A percentile compares a stretch with the other conserved stretches of the same genome.
Conservation (phyloP, 2,113 vertebrate genomes). For the Cairina moschata region DNA sequence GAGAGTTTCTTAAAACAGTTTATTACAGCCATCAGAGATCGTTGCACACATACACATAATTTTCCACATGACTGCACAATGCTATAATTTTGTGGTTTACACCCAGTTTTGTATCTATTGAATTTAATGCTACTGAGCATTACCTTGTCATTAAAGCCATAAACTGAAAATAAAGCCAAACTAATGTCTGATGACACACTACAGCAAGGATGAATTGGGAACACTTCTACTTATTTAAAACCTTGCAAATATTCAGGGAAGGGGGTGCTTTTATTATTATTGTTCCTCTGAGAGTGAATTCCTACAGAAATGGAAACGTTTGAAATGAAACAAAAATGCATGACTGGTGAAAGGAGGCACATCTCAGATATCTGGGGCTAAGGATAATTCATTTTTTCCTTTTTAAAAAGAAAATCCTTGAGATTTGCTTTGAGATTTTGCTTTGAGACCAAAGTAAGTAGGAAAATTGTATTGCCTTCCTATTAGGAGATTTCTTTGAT, state of each 20-base stretch:
- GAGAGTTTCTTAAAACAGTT: neutral
- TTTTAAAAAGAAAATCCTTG: neutral
- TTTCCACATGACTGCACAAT: neutral
- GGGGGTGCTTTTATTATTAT: neutral
- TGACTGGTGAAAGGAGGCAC: neutral
- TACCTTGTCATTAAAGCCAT: neutral
- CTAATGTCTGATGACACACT: neutral
- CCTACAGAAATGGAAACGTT: neutral
- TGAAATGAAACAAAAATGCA: neutral
- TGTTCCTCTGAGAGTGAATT: neutral
- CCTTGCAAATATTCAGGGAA: neutral
- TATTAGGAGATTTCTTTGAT: neutral
- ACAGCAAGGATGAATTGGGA: neutral
- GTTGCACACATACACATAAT: neutral
- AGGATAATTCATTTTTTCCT: neutral
- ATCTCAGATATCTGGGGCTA: neutral
- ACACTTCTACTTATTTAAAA: neutral
- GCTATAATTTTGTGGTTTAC: neutral
- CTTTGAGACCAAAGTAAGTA: neutral
- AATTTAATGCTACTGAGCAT: neutral
- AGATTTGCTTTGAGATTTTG: neutral
- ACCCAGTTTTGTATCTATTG: neutral
- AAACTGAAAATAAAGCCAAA: neutral
- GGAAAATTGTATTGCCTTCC: neutral
- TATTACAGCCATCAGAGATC: neutral